Percentiles rank a stretch among this genome's conserved stretches.
These are phyloP conservation scores for Tamias sibiricus DNA, from an alignment of 2,113 vertebrate species.

Conservation along the genomic window DNA sequence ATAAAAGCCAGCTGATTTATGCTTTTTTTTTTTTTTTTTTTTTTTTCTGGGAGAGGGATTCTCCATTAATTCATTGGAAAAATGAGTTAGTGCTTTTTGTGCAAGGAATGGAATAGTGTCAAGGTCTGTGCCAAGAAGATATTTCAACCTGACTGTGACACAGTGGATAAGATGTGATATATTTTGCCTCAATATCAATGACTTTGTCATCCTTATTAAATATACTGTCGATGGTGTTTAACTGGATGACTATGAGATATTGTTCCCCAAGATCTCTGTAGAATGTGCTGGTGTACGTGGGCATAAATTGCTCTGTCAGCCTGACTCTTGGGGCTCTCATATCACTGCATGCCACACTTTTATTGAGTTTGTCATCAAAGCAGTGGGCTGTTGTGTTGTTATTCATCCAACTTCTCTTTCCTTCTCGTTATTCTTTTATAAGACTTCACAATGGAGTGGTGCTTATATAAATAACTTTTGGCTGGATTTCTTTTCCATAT, in stretches of 20 bases:
- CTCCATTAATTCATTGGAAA: conserved; percentile 47
- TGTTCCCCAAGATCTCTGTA: conserved; percentile 39
- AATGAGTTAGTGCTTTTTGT: not conserved
- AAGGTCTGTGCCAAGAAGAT: conserved; percentile 23
- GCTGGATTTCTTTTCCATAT: not conserved
- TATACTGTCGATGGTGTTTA: not conserved
- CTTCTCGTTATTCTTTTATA: conserved; percentile 45
- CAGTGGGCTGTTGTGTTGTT: not conserved
- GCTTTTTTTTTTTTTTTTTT: not conserved
- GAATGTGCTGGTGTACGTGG: not conserved
- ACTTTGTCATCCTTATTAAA: conserved; percentile 56
- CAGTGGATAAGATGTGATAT: not conserved
- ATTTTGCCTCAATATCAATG: conserved; percentile 63
- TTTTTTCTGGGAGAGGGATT: not conserved
- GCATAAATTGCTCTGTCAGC: not conserved
- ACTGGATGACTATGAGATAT: not conserved
- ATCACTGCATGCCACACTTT: not conserved
- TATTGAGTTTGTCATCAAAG: not conserved
- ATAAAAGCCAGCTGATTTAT: conserved; percentile 35
- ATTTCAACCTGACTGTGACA: conserved; percentile 35
- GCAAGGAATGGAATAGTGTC: not conserved
- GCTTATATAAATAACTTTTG: not conserved
- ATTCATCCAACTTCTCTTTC: conserved; percentile 44
- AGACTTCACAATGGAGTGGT: conserved; percentile 1
- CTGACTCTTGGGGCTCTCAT: not conserved